These are phyloP conservation scores for Dioctria linearis DNA, from an alignment of 2,888 invertebrate species.

Conservation along the genomic window DNA sequence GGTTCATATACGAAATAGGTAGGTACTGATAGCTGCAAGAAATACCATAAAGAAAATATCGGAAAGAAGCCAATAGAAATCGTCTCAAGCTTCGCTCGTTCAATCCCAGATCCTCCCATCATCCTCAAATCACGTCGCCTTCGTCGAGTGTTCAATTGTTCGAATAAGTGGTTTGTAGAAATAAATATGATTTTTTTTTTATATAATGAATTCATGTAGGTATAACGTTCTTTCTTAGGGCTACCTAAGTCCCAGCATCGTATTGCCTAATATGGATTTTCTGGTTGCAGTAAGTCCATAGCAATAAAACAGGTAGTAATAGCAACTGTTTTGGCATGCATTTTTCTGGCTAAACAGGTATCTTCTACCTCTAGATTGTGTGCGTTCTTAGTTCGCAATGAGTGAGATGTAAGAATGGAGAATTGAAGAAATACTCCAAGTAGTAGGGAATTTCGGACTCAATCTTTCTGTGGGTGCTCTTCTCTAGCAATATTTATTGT, in stretches of 20 bases:
- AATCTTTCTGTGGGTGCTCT: conserved; percentile 56
- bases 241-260: neutral
- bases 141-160: conserved; percentile 28
- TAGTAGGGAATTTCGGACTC: conserved; percentile 51
- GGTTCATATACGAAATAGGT: neutral
- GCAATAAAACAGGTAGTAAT: neutral
- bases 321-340: neutral
- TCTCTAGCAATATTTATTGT: neutral
- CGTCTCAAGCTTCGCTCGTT: conserved; percentile 7
- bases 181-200: no score
- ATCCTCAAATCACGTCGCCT: neutral
- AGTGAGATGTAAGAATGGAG: conserved; percentile 55
- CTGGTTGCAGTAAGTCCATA: neutral
- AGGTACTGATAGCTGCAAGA: conserved; percentile 30
- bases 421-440: conserved; percentile 49
- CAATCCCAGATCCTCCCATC: neutral
- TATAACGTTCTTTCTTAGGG: conserved; percentile 12
- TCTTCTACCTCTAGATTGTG: neutral
- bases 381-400: neutral
- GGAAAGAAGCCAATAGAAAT: conserved; percentile 31
- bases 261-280: conserved; percentile 8
- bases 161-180: conserved; percentile 7
- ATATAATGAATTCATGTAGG: neutral
- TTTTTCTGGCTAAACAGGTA: conserved; percentile 11
- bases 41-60: conserved; percentile 33